Percentiles rank a stretch among this genome's conserved stretches.
phyloP scores from a whole-genome alignment of 2,888 invertebrate species.

The Ormyrus rosae region DNA sequence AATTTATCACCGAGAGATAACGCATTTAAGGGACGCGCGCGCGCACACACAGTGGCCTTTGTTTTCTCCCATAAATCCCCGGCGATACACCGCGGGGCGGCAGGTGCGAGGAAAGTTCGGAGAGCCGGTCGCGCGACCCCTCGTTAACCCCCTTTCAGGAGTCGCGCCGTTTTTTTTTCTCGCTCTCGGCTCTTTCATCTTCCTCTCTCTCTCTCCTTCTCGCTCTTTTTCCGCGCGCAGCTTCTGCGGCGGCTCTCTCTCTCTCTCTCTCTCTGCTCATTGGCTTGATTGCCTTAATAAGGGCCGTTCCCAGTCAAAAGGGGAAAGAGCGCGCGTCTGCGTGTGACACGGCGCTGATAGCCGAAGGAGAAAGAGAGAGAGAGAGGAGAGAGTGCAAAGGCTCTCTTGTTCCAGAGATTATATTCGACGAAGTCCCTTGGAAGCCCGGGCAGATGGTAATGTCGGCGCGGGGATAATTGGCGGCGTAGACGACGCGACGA shows the following conservation, averaged over 20 bases:
- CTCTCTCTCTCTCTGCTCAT: conserved; percentile 35
- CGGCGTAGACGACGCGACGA: neutral
- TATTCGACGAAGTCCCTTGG: too few species aligned
- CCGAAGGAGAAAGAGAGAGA: neutral
- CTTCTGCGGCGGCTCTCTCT: neutral
- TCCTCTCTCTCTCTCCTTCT: neutral
- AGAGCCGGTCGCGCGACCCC: conserved; percentile 3
- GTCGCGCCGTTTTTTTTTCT: neutral
- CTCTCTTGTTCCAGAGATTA: too few species aligned
- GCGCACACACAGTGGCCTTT: too few species aligned
- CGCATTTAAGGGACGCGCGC: too few species aligned
- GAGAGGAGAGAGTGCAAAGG: neutral
- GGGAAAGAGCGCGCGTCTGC: conserved; percentile 3
- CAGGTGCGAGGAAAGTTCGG: too few species aligned
- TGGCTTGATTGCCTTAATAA: conserved; percentile 56
- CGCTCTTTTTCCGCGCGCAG: neutral
- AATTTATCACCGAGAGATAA: too few species aligned
- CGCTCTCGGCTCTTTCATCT: neutral
- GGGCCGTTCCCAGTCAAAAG: neutral
- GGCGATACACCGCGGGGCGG: neutral
- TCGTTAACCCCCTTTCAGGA: conserved; percentile 39
- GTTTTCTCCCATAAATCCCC: too few species aligned
- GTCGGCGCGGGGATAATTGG: neutral
- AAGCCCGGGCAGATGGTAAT: too few species aligned
- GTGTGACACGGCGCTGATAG: conserved; percentile 8